These are phyloP conservation scores for Falco peregrinus DNA, from an alignment of 2,797 vertebrate genomes.

Conservation along the genomic window DNA sequence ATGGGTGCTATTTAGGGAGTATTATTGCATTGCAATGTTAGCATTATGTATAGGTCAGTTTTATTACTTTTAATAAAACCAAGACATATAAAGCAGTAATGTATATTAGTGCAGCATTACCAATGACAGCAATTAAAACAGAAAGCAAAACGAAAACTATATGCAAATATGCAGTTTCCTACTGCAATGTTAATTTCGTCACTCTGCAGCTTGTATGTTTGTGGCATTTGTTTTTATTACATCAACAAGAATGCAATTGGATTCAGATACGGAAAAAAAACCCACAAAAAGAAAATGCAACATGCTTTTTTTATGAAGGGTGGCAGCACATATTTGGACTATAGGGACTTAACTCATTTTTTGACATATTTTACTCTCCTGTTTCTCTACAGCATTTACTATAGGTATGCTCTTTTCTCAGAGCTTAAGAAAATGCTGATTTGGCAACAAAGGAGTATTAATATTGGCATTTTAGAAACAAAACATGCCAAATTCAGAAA, in stretches of 20 bases:
- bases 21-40: conserved; percentile 2
- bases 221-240: conserved; percentile 26
- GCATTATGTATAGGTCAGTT: conserved; percentile 15
- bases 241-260: neutral
- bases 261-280: neutral
- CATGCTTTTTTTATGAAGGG: neutral
- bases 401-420: neutral
- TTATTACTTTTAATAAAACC: conserved; percentile 39
- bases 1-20: conserved; percentile 9
- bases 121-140: conserved; percentile 11
- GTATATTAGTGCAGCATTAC: neutral
- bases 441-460: conserved; percentile 1
- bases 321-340: neutral
- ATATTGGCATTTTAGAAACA: neutral
- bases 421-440: neutral
- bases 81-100: neutral
- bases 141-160: neutral
- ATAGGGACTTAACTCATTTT: neutral
- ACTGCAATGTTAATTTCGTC: conserved; percentile 4
- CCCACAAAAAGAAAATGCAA: neutral
- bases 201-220: neutral
- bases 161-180: conserved; percentile 1
- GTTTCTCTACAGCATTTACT: neutral
- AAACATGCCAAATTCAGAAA: conserved; percentile 22
- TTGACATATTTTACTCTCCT: neutral